These are phyloP conservation scores for Carposina sasakii DNA, from an alignment of 1,140 invertebrate genomes.

Conservation along the genomic window DNA sequence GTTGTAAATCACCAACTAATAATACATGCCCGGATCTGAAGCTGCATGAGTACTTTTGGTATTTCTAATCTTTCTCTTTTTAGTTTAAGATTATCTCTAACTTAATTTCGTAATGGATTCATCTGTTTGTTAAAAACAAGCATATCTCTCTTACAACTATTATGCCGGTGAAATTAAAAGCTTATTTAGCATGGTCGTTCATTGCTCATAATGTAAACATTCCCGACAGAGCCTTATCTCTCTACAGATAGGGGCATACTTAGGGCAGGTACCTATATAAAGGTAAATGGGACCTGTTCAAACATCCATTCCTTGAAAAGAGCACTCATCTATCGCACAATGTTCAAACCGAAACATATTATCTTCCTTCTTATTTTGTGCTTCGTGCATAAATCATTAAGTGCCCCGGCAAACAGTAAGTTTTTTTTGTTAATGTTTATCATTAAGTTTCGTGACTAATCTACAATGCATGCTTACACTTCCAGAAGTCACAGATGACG, in stretches of 20 bases:
- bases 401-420: not conserved
- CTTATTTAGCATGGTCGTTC: no score
- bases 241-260: constrained; percentile 47
- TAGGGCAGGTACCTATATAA: constrained; percentile 37
- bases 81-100: no score
- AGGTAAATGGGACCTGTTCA: constrained; percentile 38
- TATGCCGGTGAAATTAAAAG: no score
- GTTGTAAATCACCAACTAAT: no score
- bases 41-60: no score
- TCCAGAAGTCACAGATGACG: constrained; percentile 31
- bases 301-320: constrained; percentile 53
- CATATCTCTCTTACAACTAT: no score
- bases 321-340: no score
- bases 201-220: constrained; percentile 66
- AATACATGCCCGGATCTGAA: no score
- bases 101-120: no score
- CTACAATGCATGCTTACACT: not conserved
- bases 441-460: not conserved
- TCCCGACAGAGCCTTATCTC: constrained; percentile 57
- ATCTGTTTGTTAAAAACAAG: no score
- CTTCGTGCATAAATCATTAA: constrained; percentile 27
- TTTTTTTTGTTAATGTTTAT: not conserved
- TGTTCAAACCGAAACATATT: no score
- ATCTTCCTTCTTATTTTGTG: constrained; percentile 36
- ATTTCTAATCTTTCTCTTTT: no score